phyloP scores from a whole-genome alignment of 2,797 vertebrate species.

The Urocyon cinereoargenteus region DNA sequence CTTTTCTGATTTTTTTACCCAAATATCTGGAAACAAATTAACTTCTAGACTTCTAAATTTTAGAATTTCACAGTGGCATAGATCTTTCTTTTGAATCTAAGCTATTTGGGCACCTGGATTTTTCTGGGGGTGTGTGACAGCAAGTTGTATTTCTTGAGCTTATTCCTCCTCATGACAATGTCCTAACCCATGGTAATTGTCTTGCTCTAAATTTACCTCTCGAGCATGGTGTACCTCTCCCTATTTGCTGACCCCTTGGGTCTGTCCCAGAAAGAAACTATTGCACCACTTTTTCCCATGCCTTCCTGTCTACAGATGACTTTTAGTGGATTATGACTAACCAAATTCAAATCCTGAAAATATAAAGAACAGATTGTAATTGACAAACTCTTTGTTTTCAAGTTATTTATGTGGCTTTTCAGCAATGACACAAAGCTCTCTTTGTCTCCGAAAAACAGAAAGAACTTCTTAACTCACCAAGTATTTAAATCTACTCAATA shows the following conservation, averaged over 20 bases:
- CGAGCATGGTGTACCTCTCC: background rate
- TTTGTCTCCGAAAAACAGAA: constrained; percentile 75
- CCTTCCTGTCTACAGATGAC: constrained; percentile 17
- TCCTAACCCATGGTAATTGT: background rate
- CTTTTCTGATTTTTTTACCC: background rate
- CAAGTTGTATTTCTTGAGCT: background rate
- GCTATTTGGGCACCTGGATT: background rate
- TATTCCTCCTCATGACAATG: background rate
- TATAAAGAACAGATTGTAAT: constrained; percentile 78
- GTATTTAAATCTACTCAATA: constrained; percentile 71
- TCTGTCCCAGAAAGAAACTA: background rate
- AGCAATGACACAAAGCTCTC: constrained; percentile 72
- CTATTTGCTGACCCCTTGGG: background rate
- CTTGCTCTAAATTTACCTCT: background rate
- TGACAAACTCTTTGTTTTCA: constrained; percentile 77
- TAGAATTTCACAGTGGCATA: background rate
- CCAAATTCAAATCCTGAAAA: constrained; percentile 69
- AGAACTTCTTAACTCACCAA: constrained; percentile 72
- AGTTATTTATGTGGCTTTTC: constrained; percentile 72
- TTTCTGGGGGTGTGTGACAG: background rate
- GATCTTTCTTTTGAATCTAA: background rate
- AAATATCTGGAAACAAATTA: background rate
- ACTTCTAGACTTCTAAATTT: background rate
- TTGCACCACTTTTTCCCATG: constrained; percentile 7
- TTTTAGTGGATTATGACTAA: constrained; percentile 61